Evolutionary conservation across 2,113 vertebrate species (phyloP).

Genomic region (Oreamnos americanus): DNA sequence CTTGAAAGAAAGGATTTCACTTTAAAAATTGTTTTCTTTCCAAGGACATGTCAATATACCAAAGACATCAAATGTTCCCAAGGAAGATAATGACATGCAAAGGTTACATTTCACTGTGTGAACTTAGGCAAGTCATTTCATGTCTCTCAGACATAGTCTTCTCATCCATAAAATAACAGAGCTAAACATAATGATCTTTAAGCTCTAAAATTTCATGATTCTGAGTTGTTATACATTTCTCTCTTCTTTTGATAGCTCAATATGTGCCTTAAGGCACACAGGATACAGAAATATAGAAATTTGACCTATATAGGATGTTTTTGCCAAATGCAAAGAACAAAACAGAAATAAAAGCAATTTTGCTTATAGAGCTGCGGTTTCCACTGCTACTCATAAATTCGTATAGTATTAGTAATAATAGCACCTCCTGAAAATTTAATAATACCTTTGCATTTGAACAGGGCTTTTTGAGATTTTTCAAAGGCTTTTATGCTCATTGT

Average conservation of each 20-base stretch:
- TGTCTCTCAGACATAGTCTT: background rate
- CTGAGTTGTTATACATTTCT: background rate
- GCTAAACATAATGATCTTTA: background rate
- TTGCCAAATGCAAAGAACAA: slow-evolving; percentile 35
- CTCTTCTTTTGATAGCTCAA: slow-evolving; percentile 16
- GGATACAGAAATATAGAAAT: slow-evolving; percentile 26
- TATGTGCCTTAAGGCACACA: background rate
- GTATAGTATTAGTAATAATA: background rate
- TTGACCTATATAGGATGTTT: background rate
- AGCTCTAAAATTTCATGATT: background rate
- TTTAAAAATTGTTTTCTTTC: slow-evolving; percentile 25
- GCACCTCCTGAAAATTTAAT: background rate
- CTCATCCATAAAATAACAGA: background rate
- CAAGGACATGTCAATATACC: background rate
- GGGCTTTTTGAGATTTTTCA: slow-evolving; percentile 29
- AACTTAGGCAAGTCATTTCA: slow-evolving; percentile 30
- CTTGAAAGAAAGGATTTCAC: slow-evolving; percentile 12
- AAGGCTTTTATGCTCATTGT: slow-evolving; percentile 8
- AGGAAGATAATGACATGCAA: background rate
- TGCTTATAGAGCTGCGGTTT: background rate
- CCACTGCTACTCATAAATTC: background rate
- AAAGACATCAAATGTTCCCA: slow-evolving; percentile 31
- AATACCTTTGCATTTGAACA: background rate
- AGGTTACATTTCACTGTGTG: background rate
- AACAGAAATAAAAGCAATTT: slow-evolving; percentile 36